phyloP scores from a whole-genome alignment of 2,113 vertebrate genomes.

The Coturnix japonica region DNA sequence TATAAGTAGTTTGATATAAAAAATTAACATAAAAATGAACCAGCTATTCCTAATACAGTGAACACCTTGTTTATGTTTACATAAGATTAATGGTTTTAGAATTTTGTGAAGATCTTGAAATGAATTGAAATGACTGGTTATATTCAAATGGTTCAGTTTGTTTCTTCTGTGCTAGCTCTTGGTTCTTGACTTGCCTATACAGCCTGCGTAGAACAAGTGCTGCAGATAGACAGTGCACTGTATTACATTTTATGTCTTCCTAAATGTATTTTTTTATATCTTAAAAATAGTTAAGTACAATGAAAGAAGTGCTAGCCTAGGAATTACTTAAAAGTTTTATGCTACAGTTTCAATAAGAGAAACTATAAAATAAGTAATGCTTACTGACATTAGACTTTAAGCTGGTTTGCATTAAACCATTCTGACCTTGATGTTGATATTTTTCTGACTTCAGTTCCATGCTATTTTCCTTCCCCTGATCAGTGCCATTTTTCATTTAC shows the following conservation, averaged over 20 bases:
- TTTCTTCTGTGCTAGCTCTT: background rate
- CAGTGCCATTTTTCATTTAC: background rate
- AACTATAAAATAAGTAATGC: background rate
- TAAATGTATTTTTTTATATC: background rate
- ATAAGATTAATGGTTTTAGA: background rate
- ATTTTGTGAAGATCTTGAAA: background rate
- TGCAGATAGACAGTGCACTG: background rate
- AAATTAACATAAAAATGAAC: background rate
- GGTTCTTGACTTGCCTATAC: background rate
- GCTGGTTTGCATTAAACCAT: background rate
- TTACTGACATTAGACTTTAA: background rate
- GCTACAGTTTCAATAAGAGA: background rate
- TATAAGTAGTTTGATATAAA: background rate
- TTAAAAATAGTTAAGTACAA: background rate
- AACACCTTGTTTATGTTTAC: background rate
- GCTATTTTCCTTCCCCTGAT: background rate
- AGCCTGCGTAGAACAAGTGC: background rate
- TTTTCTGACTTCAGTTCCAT: background rate
- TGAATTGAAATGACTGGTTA: background rate
- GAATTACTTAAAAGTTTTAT: background rate
- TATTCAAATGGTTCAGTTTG: background rate
- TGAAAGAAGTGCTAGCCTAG: background rate
- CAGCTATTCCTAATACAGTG: rapidly evolving
- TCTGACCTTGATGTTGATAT: background rate
- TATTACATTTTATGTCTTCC: background rate